Evolutionary conservation across 2,888 invertebrate species (phyloP), one percentile per base, ranked within the genome.

Genomic region (Allygus modestus): DNA sequence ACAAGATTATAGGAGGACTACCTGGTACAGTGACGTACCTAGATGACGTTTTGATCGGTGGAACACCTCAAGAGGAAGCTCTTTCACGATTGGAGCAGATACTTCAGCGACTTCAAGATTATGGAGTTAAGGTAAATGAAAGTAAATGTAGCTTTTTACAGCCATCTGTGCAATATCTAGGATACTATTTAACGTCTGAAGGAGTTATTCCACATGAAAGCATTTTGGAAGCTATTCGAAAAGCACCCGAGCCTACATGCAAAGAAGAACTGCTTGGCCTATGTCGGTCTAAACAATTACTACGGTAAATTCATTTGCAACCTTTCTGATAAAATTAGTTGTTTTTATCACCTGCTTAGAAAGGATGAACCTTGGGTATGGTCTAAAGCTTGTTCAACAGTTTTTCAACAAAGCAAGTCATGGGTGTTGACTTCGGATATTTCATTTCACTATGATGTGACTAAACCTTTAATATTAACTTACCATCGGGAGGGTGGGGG

Each of bases 121-220:
- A 85, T 85, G 87, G 87, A 84, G 87, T 88, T 1, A 83, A 86
- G 77, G 83, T 88, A 41, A 88, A 88, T 83, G n/a, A 77, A 58
- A 71, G 86, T n/a, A 88, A 88, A 84, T 88, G 87, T 82, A 83
- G 73, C 11, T 88, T 88, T 85, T 88, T 86, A 85, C 26, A 86
- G 69, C 54, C 81, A 28, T n/a, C 73, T 17, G 86, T 89, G n/a
- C 85, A 86, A 75, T 89, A 87, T 86, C 85, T 88, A 58, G 88
- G 88, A 26, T 86, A 88, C 79, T 81, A 12, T 15, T 20, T 79
- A 28, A 31, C 61, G 0, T n/a, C 51, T 5, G 43, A 75, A 12
- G 83, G 85, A 23, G 54, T 71, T 17, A 58, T 54, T 31, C 84
- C 85, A 17, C 33, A 41, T 41, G 17, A 20, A 71, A 20, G 28